Conservation (phyloP, 2,888 invertebrate genomes). For the Alloplasta piceator region DNA sequence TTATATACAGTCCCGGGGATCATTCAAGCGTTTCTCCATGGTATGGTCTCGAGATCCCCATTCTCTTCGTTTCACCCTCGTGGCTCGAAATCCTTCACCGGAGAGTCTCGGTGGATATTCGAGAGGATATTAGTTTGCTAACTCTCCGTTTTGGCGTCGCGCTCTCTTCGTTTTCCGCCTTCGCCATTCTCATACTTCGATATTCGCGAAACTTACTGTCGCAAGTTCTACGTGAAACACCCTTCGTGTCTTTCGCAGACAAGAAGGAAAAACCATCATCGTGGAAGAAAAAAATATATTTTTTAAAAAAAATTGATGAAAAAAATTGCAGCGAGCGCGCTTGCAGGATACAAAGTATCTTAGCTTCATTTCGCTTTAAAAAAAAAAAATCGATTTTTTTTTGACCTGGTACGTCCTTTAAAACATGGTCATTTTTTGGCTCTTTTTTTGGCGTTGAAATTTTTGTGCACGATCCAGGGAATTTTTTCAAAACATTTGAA, state of each 20-base stretch:
- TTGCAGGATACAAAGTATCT: too few relatives aligned
- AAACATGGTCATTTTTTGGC: too few relatives aligned
- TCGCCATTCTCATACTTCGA: conserved; percentile 10
- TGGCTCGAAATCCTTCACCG: conserved; percentile 21
- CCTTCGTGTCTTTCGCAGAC: neutral
- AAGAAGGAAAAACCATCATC: neutral
- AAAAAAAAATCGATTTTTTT: too few relatives aligned
- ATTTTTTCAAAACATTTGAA: too few relatives aligned
- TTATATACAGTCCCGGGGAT: conserved; percentile 41
- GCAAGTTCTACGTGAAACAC: neutral
- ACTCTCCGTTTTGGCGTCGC: conserved; percentile 31
- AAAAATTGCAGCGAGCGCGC: too few relatives aligned
- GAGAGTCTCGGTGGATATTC: conserved; percentile 48
- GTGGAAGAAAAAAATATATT: too few relatives aligned
- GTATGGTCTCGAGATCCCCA: conserved; percentile 37
- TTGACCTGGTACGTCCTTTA: too few relatives aligned
- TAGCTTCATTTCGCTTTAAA: too few relatives aligned
- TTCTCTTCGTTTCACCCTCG: neutral
- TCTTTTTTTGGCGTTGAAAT: too few relatives aligned
- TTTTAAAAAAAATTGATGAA: too few relatives aligned
- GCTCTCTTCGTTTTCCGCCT: conserved; percentile 3
- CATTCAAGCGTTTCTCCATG: conserved; percentile 50
- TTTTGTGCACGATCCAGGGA: too few relatives aligned
- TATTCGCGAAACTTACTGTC: conserved; percentile 52
- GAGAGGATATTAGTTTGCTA: conserved; percentile 59